Conservation (phyloP, 2,113 vertebrate genomes). For the Scomber scombrus region DNA sequence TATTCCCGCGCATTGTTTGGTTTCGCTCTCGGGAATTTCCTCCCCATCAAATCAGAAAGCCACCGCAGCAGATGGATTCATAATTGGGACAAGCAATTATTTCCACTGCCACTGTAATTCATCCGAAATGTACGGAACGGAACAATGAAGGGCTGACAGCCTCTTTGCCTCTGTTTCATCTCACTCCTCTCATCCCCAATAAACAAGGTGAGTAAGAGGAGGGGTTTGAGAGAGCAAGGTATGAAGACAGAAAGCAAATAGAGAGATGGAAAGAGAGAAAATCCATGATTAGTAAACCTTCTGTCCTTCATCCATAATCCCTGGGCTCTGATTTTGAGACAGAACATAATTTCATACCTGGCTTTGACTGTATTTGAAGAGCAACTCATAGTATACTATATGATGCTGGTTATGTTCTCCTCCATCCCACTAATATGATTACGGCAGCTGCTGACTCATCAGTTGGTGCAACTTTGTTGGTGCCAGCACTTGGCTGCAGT, state of each 20-base stretch:
- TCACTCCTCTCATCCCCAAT: constrained; percentile 21
- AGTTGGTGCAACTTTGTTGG: not conserved
- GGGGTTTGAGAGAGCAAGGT: not conserved
- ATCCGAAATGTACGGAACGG: constrained; percentile 25
- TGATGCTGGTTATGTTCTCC: constrained; percentile 30
- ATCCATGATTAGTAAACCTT: constrained; percentile 56
- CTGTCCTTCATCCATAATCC: constrained; percentile 36
- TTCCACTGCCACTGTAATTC: constrained; percentile 60
- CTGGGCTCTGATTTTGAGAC: constrained; percentile 27
- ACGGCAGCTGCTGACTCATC: constrained; percentile 56
- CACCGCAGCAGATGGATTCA: constrained; percentile 68
- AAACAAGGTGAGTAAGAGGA: constrained; percentile 39
- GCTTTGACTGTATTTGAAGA: constrained; percentile 53
- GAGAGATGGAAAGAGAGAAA: constrained; percentile 14
- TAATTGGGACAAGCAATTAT: constrained; percentile 78
- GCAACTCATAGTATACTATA: constrained; percentile 26
- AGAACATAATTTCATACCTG: constrained; percentile 48
- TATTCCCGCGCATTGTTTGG: constrained; percentile 58
- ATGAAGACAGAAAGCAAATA: constrained; percentile 16
- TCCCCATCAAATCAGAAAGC: constrained; percentile 58
- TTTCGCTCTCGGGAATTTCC: constrained; percentile 58
- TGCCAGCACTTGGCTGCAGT: constrained; percentile 33
- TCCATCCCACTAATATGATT: not conserved
- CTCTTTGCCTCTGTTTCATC: constrained; percentile 43
- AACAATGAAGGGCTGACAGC: constrained; percentile 41